A percentile compares a stretch with the other conserved stretches of the same genome.
Evolutionary conservation across 1,140 invertebrate species (phyloP).

Genomic region (Oncopodura yosiiana): DNA sequence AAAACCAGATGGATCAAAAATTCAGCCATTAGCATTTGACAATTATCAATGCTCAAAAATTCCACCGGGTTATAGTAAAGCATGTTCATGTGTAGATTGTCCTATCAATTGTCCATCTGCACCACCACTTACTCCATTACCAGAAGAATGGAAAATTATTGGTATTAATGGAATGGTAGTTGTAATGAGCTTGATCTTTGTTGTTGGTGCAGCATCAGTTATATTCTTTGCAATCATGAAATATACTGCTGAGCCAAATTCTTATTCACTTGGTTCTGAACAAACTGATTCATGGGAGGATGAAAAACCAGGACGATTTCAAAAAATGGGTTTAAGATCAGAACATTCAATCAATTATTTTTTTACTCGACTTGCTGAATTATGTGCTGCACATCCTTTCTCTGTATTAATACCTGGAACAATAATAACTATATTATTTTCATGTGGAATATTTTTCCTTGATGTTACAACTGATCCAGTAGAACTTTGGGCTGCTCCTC

Average conservation of each 20-base stretch:
- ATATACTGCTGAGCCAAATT: not conserved
- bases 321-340: not conserved
- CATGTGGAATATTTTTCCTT: constrained; percentile 58
- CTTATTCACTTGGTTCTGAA: no score
- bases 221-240: constrained; percentile 16
- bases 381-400: constrained; percentile 41
- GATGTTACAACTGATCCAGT: constrained; percentile 86
- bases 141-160: constrained; percentile 38
- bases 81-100: constrained; percentile 73
- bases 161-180: constrained; percentile 40
- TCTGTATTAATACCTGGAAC: constrained; percentile 8
- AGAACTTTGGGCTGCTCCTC: constrained; percentile 86
- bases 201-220: constrained; percentile 9
- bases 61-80: constrained; percentile 37
- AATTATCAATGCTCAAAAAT: not conserved
- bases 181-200: constrained; percentile 38
- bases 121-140: constrained; percentile 40
- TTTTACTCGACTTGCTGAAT: no score
- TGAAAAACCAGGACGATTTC: not conserved
- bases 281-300: constrained; percentile 3
- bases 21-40: not conserved
- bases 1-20: not conserved
- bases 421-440: constrained; percentile 41
- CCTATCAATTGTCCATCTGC: constrained; percentile 49
- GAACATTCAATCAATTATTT: not conserved